Base-by-base conservation (phyloP, 2,888 invertebrate species). In the Patella caerulea region DNA sequence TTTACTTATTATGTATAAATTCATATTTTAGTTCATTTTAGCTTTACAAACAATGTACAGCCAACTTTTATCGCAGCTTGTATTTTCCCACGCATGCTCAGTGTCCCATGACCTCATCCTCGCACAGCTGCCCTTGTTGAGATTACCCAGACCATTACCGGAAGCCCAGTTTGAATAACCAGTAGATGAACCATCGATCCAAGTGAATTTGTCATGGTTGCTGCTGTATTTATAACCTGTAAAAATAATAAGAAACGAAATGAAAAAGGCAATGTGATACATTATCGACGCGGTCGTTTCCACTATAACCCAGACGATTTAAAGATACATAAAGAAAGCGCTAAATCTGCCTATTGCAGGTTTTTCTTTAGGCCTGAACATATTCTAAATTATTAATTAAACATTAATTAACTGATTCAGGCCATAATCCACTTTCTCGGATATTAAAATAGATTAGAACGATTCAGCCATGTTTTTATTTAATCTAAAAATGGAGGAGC, bases 191-290 rank as follows among this genome's bases (percentile, higher is more conserved):
- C 74, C 74, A 24, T 74, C 74, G 17, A n/a, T 19, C 74, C 74
- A 74, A 19, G 59, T n/a, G 17, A 74, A 74, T n/a, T 69, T 69
- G 53, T 74, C 74, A 52, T 52, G 65, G 5, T 65, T 52, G 15
- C 74, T 74, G n/a, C 59, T 29, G 52, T 65, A 74, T 14, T 65
- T 29, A 19, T 65, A 65, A 19, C 74, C 74, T 74, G 74, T 34
- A 5, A 45, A n/a, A 15, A n/a, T 24, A 53, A 53, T 19, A 24
- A 15, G 24, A 53, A 5, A 11, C 14, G 14, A n/a, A 29, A 72
- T 9, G n/a, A 15, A 45, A 72, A 45, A 3, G 11, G 5, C 4
- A 11, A 29, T n/a, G 12, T 53, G n/a, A 29, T 24, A 24, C 11
- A 29, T 12, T 17, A 17, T 45, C 9, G 45, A 45, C 45, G 45